These are phyloP conservation scores for Colletes gigas DNA, from an alignment of 1,140 invertebrate species.

Conservation along the genomic window DNA sequence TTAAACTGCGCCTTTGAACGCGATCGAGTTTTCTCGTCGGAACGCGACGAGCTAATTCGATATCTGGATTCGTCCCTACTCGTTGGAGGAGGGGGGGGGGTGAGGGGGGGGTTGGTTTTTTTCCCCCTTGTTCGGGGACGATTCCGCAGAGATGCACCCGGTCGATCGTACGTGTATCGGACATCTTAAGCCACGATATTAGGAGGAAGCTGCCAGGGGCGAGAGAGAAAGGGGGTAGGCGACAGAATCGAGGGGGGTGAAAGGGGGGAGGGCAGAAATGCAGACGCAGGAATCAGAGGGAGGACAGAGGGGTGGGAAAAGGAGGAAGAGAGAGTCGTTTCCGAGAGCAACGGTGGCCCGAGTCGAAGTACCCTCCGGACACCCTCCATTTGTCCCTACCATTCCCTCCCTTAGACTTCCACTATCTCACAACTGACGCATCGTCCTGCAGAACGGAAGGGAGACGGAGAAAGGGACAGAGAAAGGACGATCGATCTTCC, in stretches of 20 bases:
- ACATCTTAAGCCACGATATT: slow-evolving; percentile 64
- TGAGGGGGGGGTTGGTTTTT: too few species aligned
- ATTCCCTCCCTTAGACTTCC: slow-evolving; percentile 54
- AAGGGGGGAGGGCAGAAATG: slow-evolving; percentile 11
- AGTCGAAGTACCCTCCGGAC: slow-evolving; percentile 63
- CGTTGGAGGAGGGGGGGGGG: not conserved
- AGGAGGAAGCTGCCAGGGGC: slow-evolving; percentile 25
- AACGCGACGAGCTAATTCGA: slow-evolving; percentile 28
- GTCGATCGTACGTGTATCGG: slow-evolving; percentile 63
- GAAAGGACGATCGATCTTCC: slow-evolving; percentile 61
- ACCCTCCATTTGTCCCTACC: slow-evolving; percentile 64
- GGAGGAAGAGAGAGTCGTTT: slow-evolving; percentile 45
- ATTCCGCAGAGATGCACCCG: slow-evolving; percentile 46
- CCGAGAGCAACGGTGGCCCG: slow-evolving; percentile 59
- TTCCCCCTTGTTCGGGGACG: not conserved
- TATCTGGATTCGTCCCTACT: not conserved
- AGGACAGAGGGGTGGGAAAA: slow-evolving; percentile 12
- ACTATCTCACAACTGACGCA: slow-evolving; percentile 64
- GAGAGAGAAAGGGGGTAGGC: slow-evolving; percentile 12
- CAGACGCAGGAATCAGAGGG: slow-evolving; percentile 39
- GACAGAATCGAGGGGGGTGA: not conserved
- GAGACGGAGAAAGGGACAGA: slow-evolving; percentile 27
- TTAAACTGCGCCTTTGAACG: not conserved
- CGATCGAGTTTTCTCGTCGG: slow-evolving; percentile 12
- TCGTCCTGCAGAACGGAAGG: slow-evolving; percentile 50